Evolutionary conservation across 2,113 vertebrate genomes (phyloP), one percentile per base, ranked within the genome.

Genomic region (Osmerus mordax): DNA sequence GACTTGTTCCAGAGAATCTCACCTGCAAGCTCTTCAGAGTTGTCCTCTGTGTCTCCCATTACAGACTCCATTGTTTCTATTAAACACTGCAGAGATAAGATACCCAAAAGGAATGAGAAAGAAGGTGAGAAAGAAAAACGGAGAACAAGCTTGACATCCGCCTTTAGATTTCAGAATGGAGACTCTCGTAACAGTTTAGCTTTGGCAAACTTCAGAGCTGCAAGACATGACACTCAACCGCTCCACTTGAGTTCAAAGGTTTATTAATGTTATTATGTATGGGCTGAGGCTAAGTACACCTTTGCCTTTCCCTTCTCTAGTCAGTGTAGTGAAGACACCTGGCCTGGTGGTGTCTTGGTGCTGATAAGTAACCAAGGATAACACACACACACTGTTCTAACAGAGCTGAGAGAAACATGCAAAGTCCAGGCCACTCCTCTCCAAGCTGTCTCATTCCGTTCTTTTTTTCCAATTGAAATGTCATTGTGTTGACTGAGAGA

Each of bases 21-120:
- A 97, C 97, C 95, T 93, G 94, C 76, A 76, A 67, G 71, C 61
- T 96, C 94, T 4, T 96, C 95, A 41, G 87, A 87, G 72, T 88
- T 90, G 77, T 88, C 93, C 72, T 95, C 94, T 12, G 80, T 65
- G 25, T 97, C 94, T 78, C 90, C 90, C 70, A 90, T 79, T 74
- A 93, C 95, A 52, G 83, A 73, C 74, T 96, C 95, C 94, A 95
- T 96, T 65, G 71, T 78, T 75, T 76, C 89, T 19, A 83, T 67
- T 54, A 75, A 62, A 72, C 77, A 75, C 90, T 87, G 70, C 90
- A 94, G 79, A 80, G 79, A 81, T 15, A 74, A 53, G 54, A 55
- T 65, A 70, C 71, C 73, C 66, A 52, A 65, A 64, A 60, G 28
- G 53, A 51, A 36, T 9, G 41, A 14, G 18, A n/a, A 36, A 68